Evolutionary conservation across 2,113 vertebrate species (phyloP), one percentile per base, ranked within the genome.

Genomic region (Phoxinus phoxinus): DNA sequence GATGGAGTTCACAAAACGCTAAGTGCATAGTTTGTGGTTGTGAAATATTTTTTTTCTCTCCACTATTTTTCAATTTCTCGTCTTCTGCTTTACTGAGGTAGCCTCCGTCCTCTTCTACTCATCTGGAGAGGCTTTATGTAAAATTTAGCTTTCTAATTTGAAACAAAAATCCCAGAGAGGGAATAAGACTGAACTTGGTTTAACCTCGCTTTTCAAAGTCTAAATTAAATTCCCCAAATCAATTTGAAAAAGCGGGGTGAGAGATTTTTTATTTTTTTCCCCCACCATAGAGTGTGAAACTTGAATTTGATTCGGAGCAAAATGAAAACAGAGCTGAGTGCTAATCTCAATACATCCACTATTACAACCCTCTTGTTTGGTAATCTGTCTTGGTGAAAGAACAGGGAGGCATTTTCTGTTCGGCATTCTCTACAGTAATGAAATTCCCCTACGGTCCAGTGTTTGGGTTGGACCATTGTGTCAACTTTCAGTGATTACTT

Each of bases 1-100:
- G 88, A 90, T 84, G 79, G 48, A 84, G 78, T 89, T 90, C 81
- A 82, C 44, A 11, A 87, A 58, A 41, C 27, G 21, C 84, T 83
- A 25, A 65, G 10, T 41, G 37, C 80, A 30, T 81, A 32, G 32
- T 80, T 89, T 88, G 76, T 86, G 88, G 53, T 90, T 90, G 85
- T 73, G 48, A 41, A 73, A 73, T 9, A 86, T 84, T 53, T 77
- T 80, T 53, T 27, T 21, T 8, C 7, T 0, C 6, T 2, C 37
- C 2, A 4, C n/a, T n/a, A 13, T 48, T n/a, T 32, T 79, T 7
- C n/a, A 25, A 41, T 61, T 83, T 71, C 67, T 58, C 21, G 21
- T 23, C 21, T 58, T 23, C 21, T 58, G 46, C 30, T 72, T 69
- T 37, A 75, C 41, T 86, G 59, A 76, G 44, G 8, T 27, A 61